phyloP scores from a whole-genome alignment of 2,888 invertebrate species.

The Pollenia angustigena region DNA sequence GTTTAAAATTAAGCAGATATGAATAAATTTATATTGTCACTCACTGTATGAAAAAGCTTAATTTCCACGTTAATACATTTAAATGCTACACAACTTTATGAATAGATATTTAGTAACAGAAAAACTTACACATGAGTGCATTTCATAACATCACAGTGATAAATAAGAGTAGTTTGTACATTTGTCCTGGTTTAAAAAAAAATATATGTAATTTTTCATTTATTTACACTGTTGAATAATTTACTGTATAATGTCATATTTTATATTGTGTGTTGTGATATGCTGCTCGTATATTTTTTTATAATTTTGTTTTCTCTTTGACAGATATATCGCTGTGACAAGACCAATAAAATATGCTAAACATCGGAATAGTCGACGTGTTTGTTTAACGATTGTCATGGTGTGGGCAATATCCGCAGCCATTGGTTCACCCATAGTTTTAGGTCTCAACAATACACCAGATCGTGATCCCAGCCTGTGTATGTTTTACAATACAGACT shows the following conservation, averaged over 20 bases:
- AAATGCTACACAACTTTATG: conserved; percentile 21
- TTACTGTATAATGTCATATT: neutral
- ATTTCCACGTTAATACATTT: neutral
- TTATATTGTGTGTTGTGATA: neutral
- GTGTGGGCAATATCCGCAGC: conserved; percentile 98
- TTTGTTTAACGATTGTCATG: conserved; percentile 96
- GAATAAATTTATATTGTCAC: neutral
- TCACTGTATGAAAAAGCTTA: conserved; percentile 11
- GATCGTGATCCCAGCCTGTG: conserved; percentile 93
- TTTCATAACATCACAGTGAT: conserved; percentile 4
- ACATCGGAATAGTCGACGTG: conserved; percentile 97
- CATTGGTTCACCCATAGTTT: conserved; percentile 97
- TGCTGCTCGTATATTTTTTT: neutral
- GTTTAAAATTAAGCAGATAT: no score
- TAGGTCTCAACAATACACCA: conserved; percentile 97
- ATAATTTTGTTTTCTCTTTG: conserved; percentile 76
- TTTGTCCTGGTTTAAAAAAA: neutral
- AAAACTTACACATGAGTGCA: conserved; percentile 13
- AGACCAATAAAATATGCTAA: conserved; percentile 99
- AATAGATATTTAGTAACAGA: neutral
- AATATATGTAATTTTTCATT: neutral
- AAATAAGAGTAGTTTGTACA: conserved; percentile 1
- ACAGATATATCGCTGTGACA: conserved; percentile 99
- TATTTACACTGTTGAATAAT: neutral
- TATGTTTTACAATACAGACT: conserved; percentile 98